These are phyloP conservation scores for Agapornis roseicollis DNA, from an alignment of 2,113 vertebrate species.

Conservation along the genomic window DNA sequence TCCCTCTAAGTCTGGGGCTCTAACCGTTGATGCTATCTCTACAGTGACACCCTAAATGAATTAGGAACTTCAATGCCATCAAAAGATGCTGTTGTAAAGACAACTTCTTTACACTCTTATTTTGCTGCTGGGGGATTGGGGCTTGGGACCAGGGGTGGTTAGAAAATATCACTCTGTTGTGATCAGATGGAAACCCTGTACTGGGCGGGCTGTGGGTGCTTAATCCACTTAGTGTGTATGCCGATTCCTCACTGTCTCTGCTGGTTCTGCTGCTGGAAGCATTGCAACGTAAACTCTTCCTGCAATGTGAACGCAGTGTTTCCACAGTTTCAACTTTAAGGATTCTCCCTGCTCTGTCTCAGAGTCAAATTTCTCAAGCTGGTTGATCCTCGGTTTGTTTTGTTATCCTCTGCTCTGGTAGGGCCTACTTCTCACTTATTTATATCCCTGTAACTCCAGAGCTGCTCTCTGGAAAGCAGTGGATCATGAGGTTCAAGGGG, in stretches of 20 bases:
- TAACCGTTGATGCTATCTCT: neutral
- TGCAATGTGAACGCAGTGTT: neutral
- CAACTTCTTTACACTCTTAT: neutral
- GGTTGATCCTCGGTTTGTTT: constrained; percentile 15
- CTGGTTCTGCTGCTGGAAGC: neutral
- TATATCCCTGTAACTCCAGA: neutral
- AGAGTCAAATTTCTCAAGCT: neutral
- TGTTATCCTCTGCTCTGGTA: constrained; percentile 3
- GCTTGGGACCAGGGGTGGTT: neutral
- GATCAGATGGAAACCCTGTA: neutral
- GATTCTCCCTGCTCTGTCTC: neutral
- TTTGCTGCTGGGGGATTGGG: neutral
- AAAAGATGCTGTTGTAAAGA: neutral
- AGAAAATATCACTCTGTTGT: neutral
- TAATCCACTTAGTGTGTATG: neutral
- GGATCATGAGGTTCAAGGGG: neutral
- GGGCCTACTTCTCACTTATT: constrained; percentile 37
- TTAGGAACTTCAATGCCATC: neutral
- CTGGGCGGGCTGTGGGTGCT: accelerated
- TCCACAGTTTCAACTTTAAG: neutral
- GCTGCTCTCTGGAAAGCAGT: neutral
- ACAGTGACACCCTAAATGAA: neutral
- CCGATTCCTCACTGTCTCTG: neutral
- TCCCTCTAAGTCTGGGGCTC: neutral
- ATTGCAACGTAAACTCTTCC: neutral